phyloP scores from a whole-genome alignment of 2,113 vertebrate genomes.

The Cyphomyrus plagiostoma region DNA sequence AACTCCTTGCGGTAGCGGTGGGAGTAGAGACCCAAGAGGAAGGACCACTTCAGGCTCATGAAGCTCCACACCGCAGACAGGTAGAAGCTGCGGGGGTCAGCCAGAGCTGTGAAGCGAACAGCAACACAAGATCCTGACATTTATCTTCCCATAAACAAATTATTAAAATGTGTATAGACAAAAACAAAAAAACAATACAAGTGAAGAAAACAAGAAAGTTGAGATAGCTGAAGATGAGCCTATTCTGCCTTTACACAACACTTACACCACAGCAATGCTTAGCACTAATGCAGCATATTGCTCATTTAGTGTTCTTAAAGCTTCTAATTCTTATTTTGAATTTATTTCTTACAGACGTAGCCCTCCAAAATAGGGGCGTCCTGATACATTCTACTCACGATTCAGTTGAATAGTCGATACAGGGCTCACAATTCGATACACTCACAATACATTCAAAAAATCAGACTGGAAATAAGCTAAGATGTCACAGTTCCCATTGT shows the following conservation, averaged over 20 bases:
- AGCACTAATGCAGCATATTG: background rate
- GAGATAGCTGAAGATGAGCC: background rate
- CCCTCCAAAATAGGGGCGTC: background rate
- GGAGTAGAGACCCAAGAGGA: constrained; percentile 66
- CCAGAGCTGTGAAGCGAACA: constrained; percentile 56
- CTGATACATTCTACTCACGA: background rate
- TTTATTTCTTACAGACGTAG: background rate
- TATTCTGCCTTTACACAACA: background rate
- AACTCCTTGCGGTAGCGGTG: constrained; percentile 83
- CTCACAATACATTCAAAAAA: background rate
- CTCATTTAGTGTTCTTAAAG: background rate
- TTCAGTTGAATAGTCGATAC: background rate
- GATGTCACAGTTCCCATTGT: background rate
- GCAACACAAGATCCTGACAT: background rate
- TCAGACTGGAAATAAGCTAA: too few relatives aligned
- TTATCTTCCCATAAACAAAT: background rate
- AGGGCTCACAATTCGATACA: background rate
- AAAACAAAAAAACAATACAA: background rate
- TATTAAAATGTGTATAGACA: background rate
- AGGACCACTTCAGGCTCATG: constrained; percentile 84
- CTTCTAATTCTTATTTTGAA: background rate
- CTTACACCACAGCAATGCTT: background rate
- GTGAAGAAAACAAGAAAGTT: background rate
- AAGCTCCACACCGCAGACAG: constrained; percentile 84
- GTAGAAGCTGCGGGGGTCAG: constrained; percentile 76